Percentiles rank a stretch among this genome's conserved stretches.
These are phyloP conservation scores for Aricia artaxerxes DNA, from an alignment of 2,888 invertebrate species.

Conservation along the genomic window DNA sequence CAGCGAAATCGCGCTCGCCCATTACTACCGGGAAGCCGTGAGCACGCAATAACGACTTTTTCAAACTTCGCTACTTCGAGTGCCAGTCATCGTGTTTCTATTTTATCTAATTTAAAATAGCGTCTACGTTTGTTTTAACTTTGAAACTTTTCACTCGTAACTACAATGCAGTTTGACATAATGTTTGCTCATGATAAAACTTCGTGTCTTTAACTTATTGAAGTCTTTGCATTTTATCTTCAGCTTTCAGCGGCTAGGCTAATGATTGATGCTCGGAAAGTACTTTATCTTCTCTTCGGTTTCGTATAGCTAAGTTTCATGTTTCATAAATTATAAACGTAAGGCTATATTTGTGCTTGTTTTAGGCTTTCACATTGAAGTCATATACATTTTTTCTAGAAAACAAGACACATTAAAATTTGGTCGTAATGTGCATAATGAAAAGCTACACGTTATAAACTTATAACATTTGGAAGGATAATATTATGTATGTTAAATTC, in stretches of 20 bases:
- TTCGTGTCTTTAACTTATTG: conserved; percentile 16
- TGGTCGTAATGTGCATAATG: too few relatives aligned
- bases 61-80: conserved; percentile 53
- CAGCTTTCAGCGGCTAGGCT: conserved; percentile 10
- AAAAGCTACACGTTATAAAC: too few relatives aligned
- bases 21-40: conserved; percentile 64
- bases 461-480: too few relatives aligned
- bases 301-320: conserved; percentile 11
- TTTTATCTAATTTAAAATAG: conserved; percentile 52
- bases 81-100: conserved; percentile 53
- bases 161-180: conserved; percentile 12
- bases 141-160: conserved; percentile 23
- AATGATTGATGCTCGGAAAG: not conserved
- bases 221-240: conserved; percentile 16
- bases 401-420: too few relatives aligned
- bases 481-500: too few relatives aligned
- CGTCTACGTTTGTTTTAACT: conserved; percentile 31
- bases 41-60: conserved; percentile 70
- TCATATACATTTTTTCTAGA: not conserved
- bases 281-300: conserved; percentile 12
- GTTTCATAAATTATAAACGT: conserved; percentile 4
- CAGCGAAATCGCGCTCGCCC: conserved; percentile 70
- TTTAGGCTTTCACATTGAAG: not conserved
- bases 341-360: not conserved
- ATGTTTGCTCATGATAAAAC: conserved; percentile 12